Conservation (phyloP, 1,140 invertebrate species). For the Drosophila watanabei region DNA sequence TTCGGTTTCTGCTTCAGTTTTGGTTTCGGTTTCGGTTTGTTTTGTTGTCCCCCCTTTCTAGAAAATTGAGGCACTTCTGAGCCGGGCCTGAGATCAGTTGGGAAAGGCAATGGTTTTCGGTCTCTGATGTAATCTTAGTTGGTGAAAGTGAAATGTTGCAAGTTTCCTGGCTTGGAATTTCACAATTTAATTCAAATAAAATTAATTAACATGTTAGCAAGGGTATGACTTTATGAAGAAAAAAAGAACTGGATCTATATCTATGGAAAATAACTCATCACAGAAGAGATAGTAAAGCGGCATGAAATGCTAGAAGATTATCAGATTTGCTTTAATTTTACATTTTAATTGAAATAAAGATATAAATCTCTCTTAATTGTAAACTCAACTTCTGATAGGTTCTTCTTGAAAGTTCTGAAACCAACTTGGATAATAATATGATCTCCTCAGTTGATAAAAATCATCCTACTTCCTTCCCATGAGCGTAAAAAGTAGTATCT, state of each 20-base stretch:
- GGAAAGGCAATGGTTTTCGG: slow-evolving; percentile 54
- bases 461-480: not conserved
- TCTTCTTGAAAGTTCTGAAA: not conserved
- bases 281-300: not conserved
- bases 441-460: not conserved
- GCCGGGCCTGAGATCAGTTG: slow-evolving; percentile 18
- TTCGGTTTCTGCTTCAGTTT: slow-evolving; percentile 4
- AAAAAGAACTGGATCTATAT: not conserved
- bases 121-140: slow-evolving; percentile 30
- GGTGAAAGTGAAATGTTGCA: slow-evolving; percentile 37
- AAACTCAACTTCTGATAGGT: not conserved
- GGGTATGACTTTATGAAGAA: not conserved
- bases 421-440: no score
- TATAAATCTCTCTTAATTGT: not conserved
- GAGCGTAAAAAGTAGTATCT: not conserved
- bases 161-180: not conserved
- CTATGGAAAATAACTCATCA: not conserved
- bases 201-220: not conserved
- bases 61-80: slow-evolving; percentile 45
- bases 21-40: slow-evolving; percentile 23
- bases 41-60: slow-evolving; percentile 34
- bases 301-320: no score
- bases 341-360: slow-evolving; percentile 3
- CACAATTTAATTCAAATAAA: slow-evolving; percentile 13
- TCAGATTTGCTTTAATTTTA: not conserved